Base-by-base conservation (phyloP, 2,888 invertebrate species). In the Formica aserva region DNA sequence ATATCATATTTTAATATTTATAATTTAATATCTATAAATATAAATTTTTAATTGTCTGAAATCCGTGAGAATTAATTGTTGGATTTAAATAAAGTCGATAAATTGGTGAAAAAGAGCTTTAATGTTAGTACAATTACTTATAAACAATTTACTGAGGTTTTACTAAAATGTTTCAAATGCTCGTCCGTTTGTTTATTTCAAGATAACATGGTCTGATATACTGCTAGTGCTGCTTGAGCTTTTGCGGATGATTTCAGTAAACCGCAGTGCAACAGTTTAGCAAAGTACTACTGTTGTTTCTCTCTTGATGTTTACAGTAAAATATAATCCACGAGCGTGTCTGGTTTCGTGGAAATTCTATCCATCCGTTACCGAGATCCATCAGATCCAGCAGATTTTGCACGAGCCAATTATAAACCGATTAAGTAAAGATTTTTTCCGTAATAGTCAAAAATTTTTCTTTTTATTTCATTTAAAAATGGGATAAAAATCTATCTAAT, bases 251-350 rank as follows among this genome's bases (percentile, higher is more conserved):
- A 76, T 67, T 67, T 67, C 38, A 65, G n/a, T 13, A 48, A 75
- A 32, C 65, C 75, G 18, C 65, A 48, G 0, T 32, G 63, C 26
- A 67, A 77, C 29, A 55, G 76, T 76, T 76, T 26, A 38, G 38
- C 29, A 67, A 55, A 77, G n/a, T 67, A 52, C 52, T 38, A 52
- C 38, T n/a, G 35, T 29, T 77, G 38, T 29, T 57, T 67, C 55
- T 77, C 77, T 77, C 15, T 26, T 26, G 18, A 9, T 77, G 41
- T 77, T 77, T 69, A 69, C 41, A 26, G 55, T 41, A 67, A 77
- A 77, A 69, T 77, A 26, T 77, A 66, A 77, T 67, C 55, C 32
- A 22, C 52, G 13, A 63, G 6, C 62, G 45, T 62, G n/a, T 52
- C 41, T 52, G 29, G 52, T 62, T 55, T 55, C 55, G 29, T 55